A percentile compares a stretch with the other conserved stretches of the same genome.
phyloP scores from a whole-genome alignment of 2,113 vertebrate genomes.

The Bagarius yarrelli region DNA sequence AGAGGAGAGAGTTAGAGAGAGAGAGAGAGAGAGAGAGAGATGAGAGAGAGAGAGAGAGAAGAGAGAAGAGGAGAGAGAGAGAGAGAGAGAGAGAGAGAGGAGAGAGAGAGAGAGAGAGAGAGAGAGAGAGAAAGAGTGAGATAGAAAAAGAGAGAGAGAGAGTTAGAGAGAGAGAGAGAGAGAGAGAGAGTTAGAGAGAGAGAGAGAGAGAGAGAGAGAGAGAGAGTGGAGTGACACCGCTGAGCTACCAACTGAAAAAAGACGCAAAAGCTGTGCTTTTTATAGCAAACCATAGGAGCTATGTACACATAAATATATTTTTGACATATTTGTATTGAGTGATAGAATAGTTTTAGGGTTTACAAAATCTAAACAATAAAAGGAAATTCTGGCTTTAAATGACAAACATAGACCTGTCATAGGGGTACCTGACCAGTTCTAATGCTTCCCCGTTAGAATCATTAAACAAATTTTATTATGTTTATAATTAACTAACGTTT shows the following conservation, averaged over 20 bases:
- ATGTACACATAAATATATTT: conserved; percentile 16
- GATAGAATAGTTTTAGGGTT: neutral
- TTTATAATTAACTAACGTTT: no score
- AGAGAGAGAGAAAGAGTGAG: conserved; percentile 20
- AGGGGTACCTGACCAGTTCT: neutral
- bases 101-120: conserved; percentile 22
- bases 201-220: conserved; percentile 18
- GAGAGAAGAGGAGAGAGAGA: conserved; percentile 25
- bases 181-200: conserved; percentile 7
- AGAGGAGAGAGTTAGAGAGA: conserved; percentile 18
- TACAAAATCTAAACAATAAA: neutral
- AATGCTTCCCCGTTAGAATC: neutral
- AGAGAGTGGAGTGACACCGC: neutral
- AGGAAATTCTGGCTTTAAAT: neutral
- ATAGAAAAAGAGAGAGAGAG: conserved; percentile 20
- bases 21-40: conserved; percentile 15
- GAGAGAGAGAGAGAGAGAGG: conserved; percentile 22
- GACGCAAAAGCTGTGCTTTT: conserved; percentile 35
- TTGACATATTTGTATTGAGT: neutral
- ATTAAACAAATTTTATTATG: no score
- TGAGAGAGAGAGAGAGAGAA: conserved; percentile 23
- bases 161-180: neutral
- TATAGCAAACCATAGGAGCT: conserved; percentile 1
- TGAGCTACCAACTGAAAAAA: conserved; percentile 30
- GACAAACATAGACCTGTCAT: neutral